Evolutionary conservation across 2,113 vertebrate genomes (phyloP).

Genomic region (Merops nubicus): DNA sequence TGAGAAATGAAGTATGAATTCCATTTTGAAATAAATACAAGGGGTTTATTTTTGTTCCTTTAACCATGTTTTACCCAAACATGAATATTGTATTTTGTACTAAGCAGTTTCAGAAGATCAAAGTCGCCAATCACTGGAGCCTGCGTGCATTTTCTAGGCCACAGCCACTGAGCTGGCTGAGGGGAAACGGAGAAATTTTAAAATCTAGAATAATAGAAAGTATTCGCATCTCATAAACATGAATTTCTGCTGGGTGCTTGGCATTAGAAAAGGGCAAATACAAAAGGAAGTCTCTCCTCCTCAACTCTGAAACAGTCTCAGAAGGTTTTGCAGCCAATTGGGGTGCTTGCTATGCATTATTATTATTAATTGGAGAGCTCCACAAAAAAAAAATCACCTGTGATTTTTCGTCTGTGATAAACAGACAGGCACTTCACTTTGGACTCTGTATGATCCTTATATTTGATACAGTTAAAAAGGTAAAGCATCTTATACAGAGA

Average conservation of each 20-base stretch:
- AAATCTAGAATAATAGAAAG: constrained; percentile 1
- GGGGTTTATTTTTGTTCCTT: constrained; percentile 29
- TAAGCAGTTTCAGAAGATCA: not conserved
- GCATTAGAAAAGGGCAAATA: not conserved
- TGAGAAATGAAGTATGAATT: constrained; percentile 43
- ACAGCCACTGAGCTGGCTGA: not conserved
- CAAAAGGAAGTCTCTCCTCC: not conserved
- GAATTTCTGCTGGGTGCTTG: not conserved
- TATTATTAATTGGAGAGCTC: not conserved
- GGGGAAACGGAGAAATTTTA: not conserved
- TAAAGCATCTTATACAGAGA: not conserved
- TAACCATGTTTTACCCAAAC: not conserved
- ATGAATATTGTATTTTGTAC: constrained; percentile 4
- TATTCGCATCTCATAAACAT: not conserved
- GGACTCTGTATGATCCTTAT: not conserved
- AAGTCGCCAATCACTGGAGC: not conserved
- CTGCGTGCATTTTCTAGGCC: not conserved
- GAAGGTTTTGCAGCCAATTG: not conserved
- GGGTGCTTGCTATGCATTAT: not conserved
- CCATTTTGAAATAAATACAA: not conserved
- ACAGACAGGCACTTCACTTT: not conserved
- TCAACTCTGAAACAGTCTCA: not conserved
- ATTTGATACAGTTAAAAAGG: not conserved
- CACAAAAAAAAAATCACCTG: not conserved
- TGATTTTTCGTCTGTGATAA: not conserved